These are phyloP conservation scores for Dolichotis patagonum DNA, from an alignment of 2,113 vertebrate genomes.

Conservation along the genomic window DNA sequence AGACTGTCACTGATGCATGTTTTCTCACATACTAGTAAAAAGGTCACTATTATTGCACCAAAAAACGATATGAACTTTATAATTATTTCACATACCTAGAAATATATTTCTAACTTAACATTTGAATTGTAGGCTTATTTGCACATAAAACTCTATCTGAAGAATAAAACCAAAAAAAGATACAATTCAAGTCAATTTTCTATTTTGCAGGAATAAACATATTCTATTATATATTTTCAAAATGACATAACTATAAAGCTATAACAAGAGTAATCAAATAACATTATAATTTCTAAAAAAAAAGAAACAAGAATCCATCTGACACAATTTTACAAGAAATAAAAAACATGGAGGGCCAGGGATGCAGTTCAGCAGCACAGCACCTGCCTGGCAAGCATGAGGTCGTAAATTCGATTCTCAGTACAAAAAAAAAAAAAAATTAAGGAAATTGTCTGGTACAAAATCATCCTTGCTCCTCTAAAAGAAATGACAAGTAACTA, in stretches of 20 bases:
- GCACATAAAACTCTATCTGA: slow-evolving; percentile 31
- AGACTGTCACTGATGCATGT: neutral
- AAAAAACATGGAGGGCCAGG: slow-evolving; percentile 37
- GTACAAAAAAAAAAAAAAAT: slow-evolving; percentile 47
- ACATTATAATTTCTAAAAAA: neutral
- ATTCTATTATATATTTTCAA: slow-evolving; percentile 44
- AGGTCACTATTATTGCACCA: neutral
- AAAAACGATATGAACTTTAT: slow-evolving; percentile 38
- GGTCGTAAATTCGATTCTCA: no score
- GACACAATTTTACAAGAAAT: slow-evolving; percentile 51
- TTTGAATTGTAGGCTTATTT: slow-evolving; percentile 45
- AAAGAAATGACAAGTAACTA: slow-evolving; percentile 58
- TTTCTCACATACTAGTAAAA: neutral
- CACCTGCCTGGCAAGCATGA: no score
- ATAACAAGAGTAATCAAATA: slow-evolving; percentile 10
- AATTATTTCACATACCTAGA: slow-evolving; percentile 46
- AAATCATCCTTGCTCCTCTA: slow-evolving; percentile 13
- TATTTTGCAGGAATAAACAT: neutral
- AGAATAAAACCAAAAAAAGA: slow-evolving; percentile 28
- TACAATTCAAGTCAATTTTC: slow-evolving; percentile 41
- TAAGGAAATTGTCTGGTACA: slow-evolving; percentile 46
- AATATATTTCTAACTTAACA: slow-evolving; percentile 56
- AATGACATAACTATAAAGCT: slow-evolving; percentile 18
- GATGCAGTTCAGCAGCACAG: no score
- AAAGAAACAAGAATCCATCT: slow-evolving; percentile 24